Conservation (phyloP, 2,888 invertebrate genomes). For the Epinotia nisella region DNA sequence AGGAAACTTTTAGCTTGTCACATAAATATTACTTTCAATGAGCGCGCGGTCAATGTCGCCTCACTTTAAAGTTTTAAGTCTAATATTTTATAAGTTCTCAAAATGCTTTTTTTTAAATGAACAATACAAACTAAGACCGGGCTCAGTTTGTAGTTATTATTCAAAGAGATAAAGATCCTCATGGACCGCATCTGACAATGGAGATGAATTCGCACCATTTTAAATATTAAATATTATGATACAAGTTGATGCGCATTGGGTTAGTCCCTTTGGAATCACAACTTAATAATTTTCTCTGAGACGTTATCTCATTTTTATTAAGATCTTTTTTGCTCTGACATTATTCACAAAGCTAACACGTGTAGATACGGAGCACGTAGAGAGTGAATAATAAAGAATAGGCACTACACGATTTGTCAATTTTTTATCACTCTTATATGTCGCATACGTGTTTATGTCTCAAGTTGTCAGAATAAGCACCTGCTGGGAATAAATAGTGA, state of each 20-base stretch:
- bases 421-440: constrained; percentile 44
- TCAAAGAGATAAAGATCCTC: not conserved
- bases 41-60: not conserved
- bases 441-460: constrained; percentile 39
- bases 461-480: constrained; percentile 42
- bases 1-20: constrained; percentile 1
- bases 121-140: not conserved
- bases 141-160: not conserved
- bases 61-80: not conserved
- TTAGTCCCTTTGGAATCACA: constrained; percentile 75
- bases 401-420: constrained; percentile 47
- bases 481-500: constrained; percentile 37
- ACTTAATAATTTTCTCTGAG: constrained; percentile 83
- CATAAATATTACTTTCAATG: not conserved
- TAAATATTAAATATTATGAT: constrained; percentile 81
- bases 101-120: not conserved
- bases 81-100: not conserved
- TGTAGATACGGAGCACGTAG: constrained; percentile 64
- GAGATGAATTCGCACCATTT: constrained; percentile 65
- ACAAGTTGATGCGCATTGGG: constrained; percentile 80
- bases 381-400: constrained; percentile 58
- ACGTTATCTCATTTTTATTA: constrained; percentile 82
- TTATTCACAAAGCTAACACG: constrained; percentile 74
- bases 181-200: constrained; percentile 52
- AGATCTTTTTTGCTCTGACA: constrained; percentile 72